These are phyloP conservation scores for Acanthosoma haemorrhoidale DNA, from an alignment of 2,888 invertebrate species.

Conservation along the genomic window DNA sequence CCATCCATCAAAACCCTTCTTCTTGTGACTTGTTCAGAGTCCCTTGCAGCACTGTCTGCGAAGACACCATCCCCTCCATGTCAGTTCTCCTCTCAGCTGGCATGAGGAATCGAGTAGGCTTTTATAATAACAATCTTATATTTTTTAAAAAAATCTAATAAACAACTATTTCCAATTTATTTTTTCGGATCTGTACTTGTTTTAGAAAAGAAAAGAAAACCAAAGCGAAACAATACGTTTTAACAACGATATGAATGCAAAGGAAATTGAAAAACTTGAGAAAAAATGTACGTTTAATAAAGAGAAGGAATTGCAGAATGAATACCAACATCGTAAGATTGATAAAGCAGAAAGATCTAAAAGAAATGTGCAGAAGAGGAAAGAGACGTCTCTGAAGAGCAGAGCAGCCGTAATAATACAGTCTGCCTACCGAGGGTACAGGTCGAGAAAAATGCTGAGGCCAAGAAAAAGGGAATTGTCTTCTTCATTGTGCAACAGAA, in stretches of 20 bases:
- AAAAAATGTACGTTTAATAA: not conserved
- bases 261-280: not conserved
- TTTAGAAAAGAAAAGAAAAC: not conserved
- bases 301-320: not conserved
- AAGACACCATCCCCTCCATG: constrained; percentile 23
- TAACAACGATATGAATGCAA: not conserved
- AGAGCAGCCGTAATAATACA: constrained; percentile 33
- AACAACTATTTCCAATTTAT: not conserved
- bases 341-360: not conserved
- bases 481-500: not conserved
- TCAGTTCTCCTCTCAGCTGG: constrained; percentile 11
- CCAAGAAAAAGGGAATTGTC: not conserved
- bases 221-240: not conserved
- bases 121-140: no score
- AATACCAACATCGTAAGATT: not conserved
- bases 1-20: not conserved
- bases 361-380: not conserved
- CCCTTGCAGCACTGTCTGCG: not conserved
- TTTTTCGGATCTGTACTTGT: no score
- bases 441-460: constrained; percentile 3
- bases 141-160: no score
- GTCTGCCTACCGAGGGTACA: constrained; percentile 33
- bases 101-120: constrained; percentile 5
- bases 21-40: not conserved
- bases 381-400: constrained; percentile 5